Percentiles rank a stretch among this genome's conserved stretches.
These are phyloP conservation scores for Tapirus indicus DNA, from an alignment of 2,797 vertebrate genomes.

Conservation along the genomic window DNA sequence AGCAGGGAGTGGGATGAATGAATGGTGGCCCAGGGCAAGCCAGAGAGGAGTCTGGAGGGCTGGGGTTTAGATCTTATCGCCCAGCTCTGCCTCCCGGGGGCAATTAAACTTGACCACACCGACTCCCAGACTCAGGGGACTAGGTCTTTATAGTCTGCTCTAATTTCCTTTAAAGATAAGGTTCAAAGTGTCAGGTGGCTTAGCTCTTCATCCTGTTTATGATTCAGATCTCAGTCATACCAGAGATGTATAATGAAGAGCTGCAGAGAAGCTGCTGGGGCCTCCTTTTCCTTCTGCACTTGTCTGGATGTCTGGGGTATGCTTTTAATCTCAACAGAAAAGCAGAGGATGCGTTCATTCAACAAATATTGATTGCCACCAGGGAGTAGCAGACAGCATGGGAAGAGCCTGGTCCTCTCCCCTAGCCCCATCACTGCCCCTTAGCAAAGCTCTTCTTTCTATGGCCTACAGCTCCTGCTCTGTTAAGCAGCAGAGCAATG, in stretches of 20 bases:
- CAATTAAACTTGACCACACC: neutral
- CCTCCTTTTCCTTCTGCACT: neutral
- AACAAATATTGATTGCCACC: neutral
- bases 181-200: neutral
- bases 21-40: neutral
- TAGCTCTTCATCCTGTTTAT: neutral
- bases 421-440: neutral
- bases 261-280: neutral
- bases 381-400: neutral
- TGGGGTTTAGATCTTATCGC: neutral
- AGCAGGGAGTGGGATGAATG: neutral
- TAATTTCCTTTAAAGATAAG: conserved; percentile 14
- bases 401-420: neutral
- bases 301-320: neutral
- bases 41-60: neutral
- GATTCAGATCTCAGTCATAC: neutral
- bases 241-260: neutral
- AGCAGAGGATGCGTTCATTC: neutral
- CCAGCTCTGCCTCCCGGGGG: neutral
- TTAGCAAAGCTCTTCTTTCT: neutral
- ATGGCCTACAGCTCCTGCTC: neutral
- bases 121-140: neutral
- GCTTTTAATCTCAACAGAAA: neutral
- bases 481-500: neutral
- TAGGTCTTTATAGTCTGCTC: neutral